Percentiles rank a stretch among this genome's conserved stretches.
phyloP scores from a whole-genome alignment of 1,140 invertebrate genomes.

The Drosophila suzukii region DNA sequence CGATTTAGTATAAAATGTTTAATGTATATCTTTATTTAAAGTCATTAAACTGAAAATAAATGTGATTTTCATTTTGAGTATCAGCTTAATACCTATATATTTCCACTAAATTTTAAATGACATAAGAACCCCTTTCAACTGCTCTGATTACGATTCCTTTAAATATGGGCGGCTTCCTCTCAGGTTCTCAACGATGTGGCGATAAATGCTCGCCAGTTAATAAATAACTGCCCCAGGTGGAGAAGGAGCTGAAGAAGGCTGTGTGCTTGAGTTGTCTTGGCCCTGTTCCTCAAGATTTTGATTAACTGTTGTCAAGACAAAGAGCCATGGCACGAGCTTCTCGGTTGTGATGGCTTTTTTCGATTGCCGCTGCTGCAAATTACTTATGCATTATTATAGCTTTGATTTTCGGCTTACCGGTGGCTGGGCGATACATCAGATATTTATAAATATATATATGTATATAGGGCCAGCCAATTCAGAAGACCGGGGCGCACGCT shows the following conservation, averaged over 20 bases:
- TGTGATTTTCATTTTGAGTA: too few relatives aligned
- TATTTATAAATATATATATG: background rate
- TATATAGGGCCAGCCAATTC: background rate
- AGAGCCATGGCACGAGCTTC: slow-evolving; percentile 65
- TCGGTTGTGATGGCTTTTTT: slow-evolving; percentile 57
- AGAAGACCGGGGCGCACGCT: slow-evolving; percentile 58
- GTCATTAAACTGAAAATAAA: too few relatives aligned
- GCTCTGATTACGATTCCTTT: background rate
- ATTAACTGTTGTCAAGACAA: slow-evolving; percentile 70
- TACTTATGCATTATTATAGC: slow-evolving; percentile 81
- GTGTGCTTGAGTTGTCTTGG: slow-evolving; percentile 3
- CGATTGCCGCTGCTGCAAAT: slow-evolving; percentile 71
- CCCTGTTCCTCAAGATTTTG: slow-evolving; percentile 47
- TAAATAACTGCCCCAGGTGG: slow-evolving; percentile 63
- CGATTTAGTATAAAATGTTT: too few relatives aligned
- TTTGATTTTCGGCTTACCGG: slow-evolving; percentile 63
- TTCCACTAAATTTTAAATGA: background rate
- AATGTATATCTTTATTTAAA: too few relatives aligned
- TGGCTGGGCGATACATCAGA: slow-evolving; percentile 18
- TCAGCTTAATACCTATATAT: too few relatives aligned
- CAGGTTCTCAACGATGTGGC: slow-evolving; percentile 50
- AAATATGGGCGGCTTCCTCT: slow-evolving; percentile 24
- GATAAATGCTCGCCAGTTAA: slow-evolving; percentile 72
- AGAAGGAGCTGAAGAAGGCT: slow-evolving; percentile 17
- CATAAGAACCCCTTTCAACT: background rate